Base-by-base conservation (phyloP, 2,797 vertebrate genomes). In the Urophycis tenuis region DNA sequence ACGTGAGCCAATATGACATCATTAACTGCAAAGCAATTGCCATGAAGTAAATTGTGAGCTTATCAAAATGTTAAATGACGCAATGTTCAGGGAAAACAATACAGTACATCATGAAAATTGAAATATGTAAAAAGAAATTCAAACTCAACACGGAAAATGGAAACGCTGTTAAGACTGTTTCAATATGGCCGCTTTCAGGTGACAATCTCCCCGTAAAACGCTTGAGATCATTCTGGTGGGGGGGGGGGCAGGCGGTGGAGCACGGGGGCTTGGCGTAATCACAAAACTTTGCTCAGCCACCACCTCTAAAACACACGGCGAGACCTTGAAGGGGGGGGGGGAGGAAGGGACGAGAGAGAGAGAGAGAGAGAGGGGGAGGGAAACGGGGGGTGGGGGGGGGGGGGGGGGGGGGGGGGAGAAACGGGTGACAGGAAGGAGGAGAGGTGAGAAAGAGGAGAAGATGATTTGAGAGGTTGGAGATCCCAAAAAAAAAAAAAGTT, bases 331-430 rank as follows among this genome's bases (percentile, higher is more conserved):
- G 32, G 78, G 75, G 84, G 81, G 79, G 83, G 86, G 80, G 85
- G 75, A 85, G 81, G 79, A 84, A 86, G 80, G 85, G 85, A 85
- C 83, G 86, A 82, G 78, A 80, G 73, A 85, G 77, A 81, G 85
- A 83, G 81, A 39, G 34, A 10, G 72, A 41, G 2, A 45, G 73
- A 85, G 77, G 81, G 85, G 84, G 81, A 39, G 34, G 22, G 72
- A 41, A 9, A 45, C 14, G 8, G 25, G 41, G 22, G 34, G 72
- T 15, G n/a, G 25, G 34, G 15, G 49, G 69, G 78, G 78, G 53
- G 74, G 73, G 11, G 12, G 19, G 67, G 22, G 70, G 45, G 19
- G 8, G 25, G 41, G 22, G 34, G 72, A 29, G n/a, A 14, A 22
- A 29, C 36, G 69, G 78, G 80, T 76, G 78, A 76, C 72, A 78